Evolutionary conservation across 2,797 vertebrate species (phyloP).

Genomic region (Halcyon badia): DNA sequence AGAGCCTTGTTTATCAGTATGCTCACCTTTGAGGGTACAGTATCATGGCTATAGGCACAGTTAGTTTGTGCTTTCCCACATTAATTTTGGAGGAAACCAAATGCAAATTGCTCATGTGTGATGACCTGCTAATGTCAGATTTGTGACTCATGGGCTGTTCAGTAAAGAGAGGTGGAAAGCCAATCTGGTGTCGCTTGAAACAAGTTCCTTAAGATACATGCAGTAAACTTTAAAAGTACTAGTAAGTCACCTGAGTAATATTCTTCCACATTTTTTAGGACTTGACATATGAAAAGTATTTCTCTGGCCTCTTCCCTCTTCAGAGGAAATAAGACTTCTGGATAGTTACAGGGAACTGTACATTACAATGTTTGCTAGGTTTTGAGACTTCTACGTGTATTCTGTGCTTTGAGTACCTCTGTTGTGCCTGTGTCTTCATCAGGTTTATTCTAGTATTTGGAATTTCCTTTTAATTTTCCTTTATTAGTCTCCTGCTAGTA

Average conservation of each 20-base stretch:
- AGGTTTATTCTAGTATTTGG: neutral
- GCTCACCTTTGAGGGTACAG: neutral
- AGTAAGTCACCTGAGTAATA: neutral
- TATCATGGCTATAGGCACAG: neutral
- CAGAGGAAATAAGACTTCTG: neutral
- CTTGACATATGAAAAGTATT: neutral
- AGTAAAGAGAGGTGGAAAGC: neutral
- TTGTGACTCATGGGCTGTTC: neutral
- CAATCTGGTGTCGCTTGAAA: neutral
- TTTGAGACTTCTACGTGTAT: neutral
- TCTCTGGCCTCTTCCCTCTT: neutral
- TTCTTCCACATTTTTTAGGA: neutral
- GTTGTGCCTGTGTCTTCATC: neutral
- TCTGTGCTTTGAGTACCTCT: neutral
- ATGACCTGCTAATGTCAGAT: neutral
- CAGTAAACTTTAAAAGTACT: neutral
- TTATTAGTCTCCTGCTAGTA: neutral
- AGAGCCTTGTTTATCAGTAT: neutral
- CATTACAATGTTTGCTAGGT: neutral
- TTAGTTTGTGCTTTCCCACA: neutral
- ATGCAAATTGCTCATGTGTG: neutral
- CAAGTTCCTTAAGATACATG: neutral
- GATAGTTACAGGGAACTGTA: neutral
- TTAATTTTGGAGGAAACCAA: neutral
- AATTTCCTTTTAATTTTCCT: neutral